These are phyloP conservation scores for Sesamia nonagrioides DNA, from an alignment of 1,140 invertebrate species.

Conservation along the genomic window DNA sequence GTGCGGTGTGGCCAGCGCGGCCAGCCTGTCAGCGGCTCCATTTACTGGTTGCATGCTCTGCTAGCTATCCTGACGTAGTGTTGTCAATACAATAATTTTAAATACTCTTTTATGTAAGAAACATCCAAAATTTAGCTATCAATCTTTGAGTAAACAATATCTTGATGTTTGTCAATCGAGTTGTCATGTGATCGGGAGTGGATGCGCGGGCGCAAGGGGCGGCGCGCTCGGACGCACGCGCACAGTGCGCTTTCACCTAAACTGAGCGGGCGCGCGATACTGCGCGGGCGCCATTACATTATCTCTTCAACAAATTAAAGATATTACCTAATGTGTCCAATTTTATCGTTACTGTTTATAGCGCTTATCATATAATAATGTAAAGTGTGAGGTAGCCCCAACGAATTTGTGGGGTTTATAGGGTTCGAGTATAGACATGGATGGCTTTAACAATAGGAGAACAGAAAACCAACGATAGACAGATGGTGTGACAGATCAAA, in stretches of 20 bases:
- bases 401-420: no score
- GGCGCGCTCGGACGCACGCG: neutral
- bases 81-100: no score
- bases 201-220: neutral
- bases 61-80: neutral
- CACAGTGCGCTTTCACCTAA: slow-evolving; percentile 25
- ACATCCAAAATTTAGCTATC: neutral
- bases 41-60: neutral
- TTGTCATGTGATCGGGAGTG: neutral
- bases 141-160: neutral
- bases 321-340: slow-evolving; percentile 12
- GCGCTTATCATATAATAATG: slow-evolving; percentile 1
- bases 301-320: slow-evolving; percentile 22
- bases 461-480: no score
- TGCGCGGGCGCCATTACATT: slow-evolving; percentile 6
- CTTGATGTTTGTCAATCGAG: no score
- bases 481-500: no score
- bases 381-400: neutral
- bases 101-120: neutral
- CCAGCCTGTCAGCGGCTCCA: neutral
- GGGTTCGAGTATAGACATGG: no score
- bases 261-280: slow-evolving; percentile 12
- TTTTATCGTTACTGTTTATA: neutral
- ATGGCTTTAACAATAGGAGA: no score
- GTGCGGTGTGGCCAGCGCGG: neutral